Percentiles rank a stretch among this genome's conserved stretches.
Evolutionary conservation across 2,888 invertebrate genomes (phyloP).

Genomic region (Sialis lutaria): DNA sequence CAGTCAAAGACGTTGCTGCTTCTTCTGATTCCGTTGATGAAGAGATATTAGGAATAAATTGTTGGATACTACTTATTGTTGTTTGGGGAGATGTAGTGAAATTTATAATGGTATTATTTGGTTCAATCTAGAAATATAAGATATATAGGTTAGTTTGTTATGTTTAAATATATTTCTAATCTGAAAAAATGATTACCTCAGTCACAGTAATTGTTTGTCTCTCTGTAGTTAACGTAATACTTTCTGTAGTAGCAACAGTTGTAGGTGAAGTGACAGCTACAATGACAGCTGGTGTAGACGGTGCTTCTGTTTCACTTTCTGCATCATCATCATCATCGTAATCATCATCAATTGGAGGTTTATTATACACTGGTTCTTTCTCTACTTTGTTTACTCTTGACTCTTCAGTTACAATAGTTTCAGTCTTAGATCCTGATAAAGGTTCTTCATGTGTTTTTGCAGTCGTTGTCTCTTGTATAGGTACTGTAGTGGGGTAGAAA

Average conservation of each 20-base stretch:
- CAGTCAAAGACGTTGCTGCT: slow-evolving; percentile 12
- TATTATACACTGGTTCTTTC: slow-evolving; percentile 5
- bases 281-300: slow-evolving; percentile 4
- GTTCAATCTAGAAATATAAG: no score
- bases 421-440: neutral
- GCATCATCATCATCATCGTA: slow-evolving; percentile 23
- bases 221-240: slow-evolving; percentile 2
- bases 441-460: neutral
- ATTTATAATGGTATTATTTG: slow-evolving; percentile 9
- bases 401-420: neutral
- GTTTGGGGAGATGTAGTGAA: slow-evolving; percentile 7
- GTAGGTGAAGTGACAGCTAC: slow-evolving; percentile 10
- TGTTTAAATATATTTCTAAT: neutral
- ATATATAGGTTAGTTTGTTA: no score
- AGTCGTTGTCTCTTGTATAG: slow-evolving; percentile 1
- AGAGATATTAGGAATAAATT: slow-evolving; percentile 3
- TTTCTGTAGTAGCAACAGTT: slow-evolving; percentile 9
- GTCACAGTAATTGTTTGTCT: neutral
- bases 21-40: slow-evolving; percentile 12
- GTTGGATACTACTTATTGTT: slow-evolving; percentile 6
- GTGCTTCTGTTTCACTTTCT: slow-evolving; percentile 21
- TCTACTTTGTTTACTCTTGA: slow-evolving; percentile 8
- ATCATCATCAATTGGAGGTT: slow-evolving; percentile 14
- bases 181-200: neutral
- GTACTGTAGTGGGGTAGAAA: neutral